Percentiles rank a stretch among this genome's conserved stretches.
Conservation (phyloP, 2,113 vertebrate species). For the Cnemophilus loriae region DNA sequence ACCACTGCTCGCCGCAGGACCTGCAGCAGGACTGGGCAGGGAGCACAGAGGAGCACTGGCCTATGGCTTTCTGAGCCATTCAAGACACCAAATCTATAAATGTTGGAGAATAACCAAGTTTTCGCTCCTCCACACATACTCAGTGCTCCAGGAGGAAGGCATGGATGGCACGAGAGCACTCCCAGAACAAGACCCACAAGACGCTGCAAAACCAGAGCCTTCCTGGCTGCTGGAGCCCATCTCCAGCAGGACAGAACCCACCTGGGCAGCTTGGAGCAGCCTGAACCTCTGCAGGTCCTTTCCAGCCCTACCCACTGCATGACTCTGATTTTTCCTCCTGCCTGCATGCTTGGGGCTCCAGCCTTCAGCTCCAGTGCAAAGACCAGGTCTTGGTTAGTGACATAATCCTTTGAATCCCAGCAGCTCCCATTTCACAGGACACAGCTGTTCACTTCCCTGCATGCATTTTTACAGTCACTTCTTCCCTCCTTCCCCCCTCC, state of each 20-base stretch:
- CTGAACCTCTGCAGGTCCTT: neutral
- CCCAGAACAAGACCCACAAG: accelerated
- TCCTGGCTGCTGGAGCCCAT: neutral
- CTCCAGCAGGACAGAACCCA: neutral
- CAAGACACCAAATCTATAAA: neutral
- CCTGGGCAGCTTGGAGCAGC: neutral
- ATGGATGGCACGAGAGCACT: accelerated
- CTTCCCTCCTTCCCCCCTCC: neutral
- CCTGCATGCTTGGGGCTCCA: neutral
- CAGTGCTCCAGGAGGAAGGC: neutral
- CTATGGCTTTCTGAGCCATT: accelerated
- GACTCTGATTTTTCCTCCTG: neutral
- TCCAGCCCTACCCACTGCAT: neutral
- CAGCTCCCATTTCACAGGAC: constrained; percentile 24
- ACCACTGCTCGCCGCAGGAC: neutral
- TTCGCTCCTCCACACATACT: accelerated
- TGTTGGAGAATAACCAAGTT: accelerated
- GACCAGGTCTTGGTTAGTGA: neutral
- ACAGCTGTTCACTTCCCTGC: neutral
- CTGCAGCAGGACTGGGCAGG: neutral
- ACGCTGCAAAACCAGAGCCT: accelerated
- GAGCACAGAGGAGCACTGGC: accelerated
- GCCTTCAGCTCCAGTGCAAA: neutral
- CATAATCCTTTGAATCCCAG: neutral
- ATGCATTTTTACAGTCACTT: neutral